A percentile compares a stretch with the other conserved stretches of the same genome.
Conservation (phyloP, 2,113 vertebrate species). For the Salvelinus namaycush region DNA sequence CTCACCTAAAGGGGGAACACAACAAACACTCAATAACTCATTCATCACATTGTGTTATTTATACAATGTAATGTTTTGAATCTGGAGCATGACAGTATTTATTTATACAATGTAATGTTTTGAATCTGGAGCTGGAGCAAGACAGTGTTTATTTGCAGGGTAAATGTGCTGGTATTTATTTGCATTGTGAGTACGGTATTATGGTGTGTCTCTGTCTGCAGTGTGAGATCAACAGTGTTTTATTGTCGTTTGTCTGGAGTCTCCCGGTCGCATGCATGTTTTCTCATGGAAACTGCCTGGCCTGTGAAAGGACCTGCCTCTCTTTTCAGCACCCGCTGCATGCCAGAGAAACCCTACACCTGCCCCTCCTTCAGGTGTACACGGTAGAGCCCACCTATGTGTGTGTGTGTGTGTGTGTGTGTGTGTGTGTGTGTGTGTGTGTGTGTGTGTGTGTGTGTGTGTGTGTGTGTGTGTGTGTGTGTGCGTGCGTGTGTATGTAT, state of each 20-base stretch:
- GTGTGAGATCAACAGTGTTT: constrained; percentile 29
- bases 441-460: not conserved
- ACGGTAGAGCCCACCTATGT: constrained; percentile 20
- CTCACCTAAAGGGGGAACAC: constrained; percentile 80
- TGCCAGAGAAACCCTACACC: constrained; percentile 39
- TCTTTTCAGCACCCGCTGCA: constrained; percentile 19
- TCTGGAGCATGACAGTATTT: no score
- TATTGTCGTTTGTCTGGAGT: constrained; percentile 37
- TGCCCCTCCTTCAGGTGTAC: constrained; percentile 25
- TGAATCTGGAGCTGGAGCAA: no score
- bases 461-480: not conserved
- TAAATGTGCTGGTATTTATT: no score
- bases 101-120: no score
- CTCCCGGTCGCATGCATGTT: constrained; percentile 16
- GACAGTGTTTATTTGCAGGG: no score
- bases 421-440: not conserved
- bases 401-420: not conserved
- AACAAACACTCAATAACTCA: not conserved
- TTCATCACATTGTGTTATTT: no score
- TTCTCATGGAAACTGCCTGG: constrained; percentile 52
- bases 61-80: no score
- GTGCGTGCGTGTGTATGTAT: not conserved
- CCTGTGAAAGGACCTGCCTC: constrained; percentile 12
- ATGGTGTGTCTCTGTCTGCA: not conserved
- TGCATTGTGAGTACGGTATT: no score